A percentile compares a stretch with the other conserved stretches of the same genome.
These are phyloP conservation scores for Archivesica marissinica DNA, from an alignment of 1,140 invertebrate species.

Conservation along the genomic window DNA sequence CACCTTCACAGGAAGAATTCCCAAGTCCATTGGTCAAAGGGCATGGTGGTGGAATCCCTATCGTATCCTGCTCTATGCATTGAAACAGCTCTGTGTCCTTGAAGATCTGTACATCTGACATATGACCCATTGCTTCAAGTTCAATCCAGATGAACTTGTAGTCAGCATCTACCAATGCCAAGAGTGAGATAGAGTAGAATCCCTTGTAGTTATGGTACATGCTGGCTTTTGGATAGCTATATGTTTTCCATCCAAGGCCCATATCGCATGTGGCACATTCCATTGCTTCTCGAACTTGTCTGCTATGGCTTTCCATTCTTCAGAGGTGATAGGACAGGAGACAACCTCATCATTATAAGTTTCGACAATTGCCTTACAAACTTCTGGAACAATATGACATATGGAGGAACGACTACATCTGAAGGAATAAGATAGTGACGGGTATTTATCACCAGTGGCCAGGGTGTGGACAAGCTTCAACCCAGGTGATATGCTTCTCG, in stretches of 20 bases:
- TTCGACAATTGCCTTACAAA: too few species aligned
- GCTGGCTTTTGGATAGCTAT: too few species aligned
- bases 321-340: too few species aligned
- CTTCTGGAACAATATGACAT: too few species aligned
- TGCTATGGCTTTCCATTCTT: too few species aligned
- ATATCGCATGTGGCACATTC: too few species aligned
- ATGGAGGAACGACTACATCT: too few species aligned
- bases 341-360: too few species aligned
- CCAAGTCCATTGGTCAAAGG: constrained; percentile 50
- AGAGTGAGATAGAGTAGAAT: constrained; percentile 10
- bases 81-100: constrained; percentile 44
- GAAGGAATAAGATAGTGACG: too few species aligned
- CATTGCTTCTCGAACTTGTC: too few species aligned
- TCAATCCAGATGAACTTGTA: constrained; percentile 43
- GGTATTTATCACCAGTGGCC: constrained; percentile 58
- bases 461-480: constrained; percentile 84
- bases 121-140: constrained; percentile 55
- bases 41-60: constrained; percentile 57
- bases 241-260: too few species aligned
- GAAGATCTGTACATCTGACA: constrained; percentile 56
- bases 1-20: too few species aligned
- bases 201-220: constrained; percentile 17
- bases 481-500: neutral
- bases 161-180: constrained; percentile 21
- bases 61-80: constrained; percentile 65